Evolutionary conservation across 1,140 invertebrate genomes (phyloP), one percentile per base, ranked within the genome.

Genomic region (Cyrtorhinus lividipennis): DNA sequence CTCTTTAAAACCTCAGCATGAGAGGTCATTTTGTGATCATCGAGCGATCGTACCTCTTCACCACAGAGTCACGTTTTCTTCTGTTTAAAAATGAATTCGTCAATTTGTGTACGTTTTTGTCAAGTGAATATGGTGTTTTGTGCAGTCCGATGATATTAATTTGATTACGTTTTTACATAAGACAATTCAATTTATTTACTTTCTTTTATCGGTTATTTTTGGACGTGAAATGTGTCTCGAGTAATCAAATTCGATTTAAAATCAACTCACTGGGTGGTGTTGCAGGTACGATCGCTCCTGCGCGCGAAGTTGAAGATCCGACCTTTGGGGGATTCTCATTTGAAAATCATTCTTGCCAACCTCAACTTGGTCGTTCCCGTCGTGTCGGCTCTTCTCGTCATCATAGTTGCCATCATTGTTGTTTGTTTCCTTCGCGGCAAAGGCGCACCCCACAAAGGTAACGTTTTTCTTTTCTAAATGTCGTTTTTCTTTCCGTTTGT

Each of bases 361-460:
- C 80, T 93, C 69, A 92, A 94, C 79, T 83, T 95, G 70, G 88
- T 95, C 76, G 88, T 95, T 67, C 92, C 93, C n/a, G 86, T 94
- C 66, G 86, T 90, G 69, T 90, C 89, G 64, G 90, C 90, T 65
- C 79, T 92, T 64, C 82, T 94, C 68, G 86, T 94, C 75, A 90
- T 94, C 75, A 89, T 94, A 71, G 84, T 92, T 74, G 87, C 89
- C 67, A 86, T 94, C 71, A 86, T 92, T 73, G 87, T 95, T 72
- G 87, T 92, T 71, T 92, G 88, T 80, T 87, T 90, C 70, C 82
- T 92, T 64, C 83, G 83, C 69, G 87, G 87, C 68, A 86, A 87
- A 73, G 80, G 84, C 75, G 82, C 85, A 70, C 82, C 82, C 70
- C 80, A 84, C 67, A 92, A 92, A 90, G 88, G 88, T 91, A 73